Evolutionary conservation across 2,797 vertebrate genomes (phyloP).

Genomic region (Myotis daubentonii): DNA sequence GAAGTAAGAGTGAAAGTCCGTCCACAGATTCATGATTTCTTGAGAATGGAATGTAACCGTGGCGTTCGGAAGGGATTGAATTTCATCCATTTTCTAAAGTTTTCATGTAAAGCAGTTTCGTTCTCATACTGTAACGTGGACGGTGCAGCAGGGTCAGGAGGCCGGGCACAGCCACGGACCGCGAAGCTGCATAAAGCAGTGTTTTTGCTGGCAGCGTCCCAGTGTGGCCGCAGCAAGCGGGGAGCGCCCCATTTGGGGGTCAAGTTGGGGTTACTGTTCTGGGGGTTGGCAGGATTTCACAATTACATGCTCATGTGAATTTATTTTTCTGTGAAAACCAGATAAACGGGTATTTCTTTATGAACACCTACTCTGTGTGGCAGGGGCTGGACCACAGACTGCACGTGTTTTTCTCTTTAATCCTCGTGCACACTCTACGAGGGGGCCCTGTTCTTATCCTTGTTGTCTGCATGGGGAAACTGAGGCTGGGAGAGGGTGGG

Average conservation of each 20-base stretch:
- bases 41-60: slow-evolving; percentile 27
- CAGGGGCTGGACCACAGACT: neutral
- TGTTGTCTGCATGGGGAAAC: neutral
- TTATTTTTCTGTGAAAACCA: neutral
- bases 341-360: neutral
- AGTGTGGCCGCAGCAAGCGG: rapidly evolving
- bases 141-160: neutral
- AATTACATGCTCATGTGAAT: neutral
- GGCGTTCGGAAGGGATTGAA: neutral
- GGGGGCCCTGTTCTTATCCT: rapidly evolving
- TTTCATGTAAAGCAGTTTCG: neutral
- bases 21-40: neutral
- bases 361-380: rapidly evolving
- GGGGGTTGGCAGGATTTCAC: neutral
- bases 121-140: neutral
- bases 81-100: neutral
- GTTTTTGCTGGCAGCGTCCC: neutral
- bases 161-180: rapidly evolving
- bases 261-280: neutral
- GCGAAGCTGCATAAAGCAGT: rapidly evolving
- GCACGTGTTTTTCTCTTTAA: rapidly evolving
- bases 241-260: neutral
- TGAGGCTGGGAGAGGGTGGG: neutral
- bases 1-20: slow-evolving; percentile 7
- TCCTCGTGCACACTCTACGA: rapidly evolving